Conservation (phyloP, 2,113 vertebrate genomes). For the Perca flavescens region DNA sequence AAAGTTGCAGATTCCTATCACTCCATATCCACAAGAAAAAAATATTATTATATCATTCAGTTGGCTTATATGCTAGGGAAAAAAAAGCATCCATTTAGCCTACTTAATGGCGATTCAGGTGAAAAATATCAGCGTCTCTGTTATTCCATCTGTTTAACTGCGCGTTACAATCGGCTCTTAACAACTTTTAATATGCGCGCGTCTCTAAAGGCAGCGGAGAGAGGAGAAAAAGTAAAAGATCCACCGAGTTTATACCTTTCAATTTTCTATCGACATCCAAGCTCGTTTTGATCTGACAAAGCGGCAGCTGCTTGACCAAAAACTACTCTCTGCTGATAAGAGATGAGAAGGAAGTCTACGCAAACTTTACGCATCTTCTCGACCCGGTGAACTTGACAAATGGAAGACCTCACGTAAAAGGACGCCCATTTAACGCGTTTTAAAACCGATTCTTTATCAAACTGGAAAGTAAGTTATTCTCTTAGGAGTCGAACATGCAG, state of each 20-base stretch:
- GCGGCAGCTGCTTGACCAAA: conserved; percentile 13
- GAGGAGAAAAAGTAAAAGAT: conserved; percentile 8
- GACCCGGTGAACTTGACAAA: conserved; percentile 46
- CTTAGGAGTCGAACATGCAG: neutral
- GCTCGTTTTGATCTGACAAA: conserved; percentile 24
- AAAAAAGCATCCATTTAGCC: conserved; percentile 48
- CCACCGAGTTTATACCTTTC: conserved; percentile 41
- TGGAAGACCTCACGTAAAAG: conserved; percentile 15
- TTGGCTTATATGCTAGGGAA: conserved; percentile 6
- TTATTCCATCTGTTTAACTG: conserved; percentile 60
- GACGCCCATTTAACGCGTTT: conserved; percentile 17
- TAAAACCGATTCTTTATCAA: neutral
- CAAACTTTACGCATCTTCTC: conserved; percentile 78
- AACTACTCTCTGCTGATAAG: conserved; percentile 32
- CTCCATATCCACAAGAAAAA: conserved; percentile 62
- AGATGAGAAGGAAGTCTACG: conserved; percentile 56
- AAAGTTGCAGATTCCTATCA: conserved; percentile 67
- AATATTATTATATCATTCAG: conserved; percentile 24
- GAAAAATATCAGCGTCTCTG: conserved; percentile 31
- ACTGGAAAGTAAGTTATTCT: neutral
- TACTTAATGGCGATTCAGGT: conserved; percentile 20
- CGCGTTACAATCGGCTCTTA: conserved; percentile 39
- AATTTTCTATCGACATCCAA: conserved; percentile 47
- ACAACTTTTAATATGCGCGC: conserved; percentile 63
- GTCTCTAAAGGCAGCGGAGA: conserved; percentile 13